Base-by-base conservation (phyloP, 30 jellyfish, hydroid and myxozoan genomes). In the Pelagia noctiluca region DNA sequence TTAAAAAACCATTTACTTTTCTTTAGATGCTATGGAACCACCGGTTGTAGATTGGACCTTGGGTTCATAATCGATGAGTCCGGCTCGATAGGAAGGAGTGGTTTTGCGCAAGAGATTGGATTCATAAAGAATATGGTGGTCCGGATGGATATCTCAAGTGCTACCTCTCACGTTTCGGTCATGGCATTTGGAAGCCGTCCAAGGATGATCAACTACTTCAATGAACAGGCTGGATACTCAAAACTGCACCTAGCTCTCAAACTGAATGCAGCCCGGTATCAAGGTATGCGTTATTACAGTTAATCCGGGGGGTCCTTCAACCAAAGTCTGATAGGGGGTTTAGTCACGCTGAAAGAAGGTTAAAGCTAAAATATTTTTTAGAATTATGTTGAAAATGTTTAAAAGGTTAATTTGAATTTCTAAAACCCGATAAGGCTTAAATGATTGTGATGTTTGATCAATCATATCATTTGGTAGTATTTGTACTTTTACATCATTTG, bases 11-110 rank as follows among this genome's bases (percentile, higher is more conserved):
- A n/a, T n/a, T n/a, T n/a, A n/a, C 68, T 52, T 8, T 30, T 8
- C 21, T 52, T 52, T 30, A 52, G 68, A 19, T 52, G 30, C 28
- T 25, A 52, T 4, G 68, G 30, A 3, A 52, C 68, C 4, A 19
- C 68, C 28, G 68, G 83, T 1, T 77, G 89, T 48, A 77, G 35
- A 35, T 25, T 77, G 23, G 89, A 77, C 68, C 23, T 77, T 28
- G 89, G 89, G 7, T 48, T 77, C 48, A 61, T 77, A 13, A 42
- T 77, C 25, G 89, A 77, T 77, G 80, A 50, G 23, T 77, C 89
- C 42, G 73, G 78, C 12, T 77, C 89, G 29, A 57, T 77, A 18
- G 63, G 67, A 4, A 24, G 71, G 19, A 3, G 25, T 23, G 89
- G 89, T 1, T 60, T 77, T 36, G 1, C 28, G 16, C 32, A 77